Conservation (phyloP, 2,113 vertebrate species). For the Lutjanus erythropterus region DNA sequence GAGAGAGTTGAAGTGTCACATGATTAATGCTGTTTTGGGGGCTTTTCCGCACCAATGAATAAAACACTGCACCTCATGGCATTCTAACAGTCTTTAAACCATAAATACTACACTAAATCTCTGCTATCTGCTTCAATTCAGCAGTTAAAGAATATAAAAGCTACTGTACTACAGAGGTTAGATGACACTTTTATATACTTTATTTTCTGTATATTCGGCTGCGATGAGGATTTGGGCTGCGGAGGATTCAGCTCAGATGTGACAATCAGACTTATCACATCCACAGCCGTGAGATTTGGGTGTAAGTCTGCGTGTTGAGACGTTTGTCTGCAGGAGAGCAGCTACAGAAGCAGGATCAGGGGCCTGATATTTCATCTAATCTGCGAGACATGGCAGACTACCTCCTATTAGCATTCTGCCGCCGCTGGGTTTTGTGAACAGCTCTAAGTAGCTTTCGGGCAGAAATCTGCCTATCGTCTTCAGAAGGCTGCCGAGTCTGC, state of each 20-base stretch:
- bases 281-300: constrained; percentile 28
- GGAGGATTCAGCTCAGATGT: constrained; percentile 23
- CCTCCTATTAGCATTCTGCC: constrained; percentile 50
- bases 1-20: not conserved
- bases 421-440: constrained; percentile 33
- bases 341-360: constrained; percentile 39
- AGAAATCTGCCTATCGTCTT: constrained; percentile 27
- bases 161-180: not conserved
- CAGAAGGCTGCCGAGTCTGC: constrained; percentile 28
- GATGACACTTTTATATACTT: not conserved
- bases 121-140: not conserved
- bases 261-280: constrained; percentile 33
- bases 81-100: not conserved
- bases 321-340: constrained; percentile 32
- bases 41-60: constrained; percentile 4
- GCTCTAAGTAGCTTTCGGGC: constrained; percentile 42
- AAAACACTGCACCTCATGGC: constrained; percentile 2
- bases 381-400: constrained; percentile 30
- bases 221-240: not conserved
- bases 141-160: not conserved
- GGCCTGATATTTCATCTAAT: constrained; percentile 50
- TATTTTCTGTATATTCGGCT: not conserved
- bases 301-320: constrained; percentile 33
- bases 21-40: not conserved
- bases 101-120: not conserved